phyloP scores from a whole-genome alignment of 2,888 invertebrate genomes.

The Spodoptera exigua region DNA sequence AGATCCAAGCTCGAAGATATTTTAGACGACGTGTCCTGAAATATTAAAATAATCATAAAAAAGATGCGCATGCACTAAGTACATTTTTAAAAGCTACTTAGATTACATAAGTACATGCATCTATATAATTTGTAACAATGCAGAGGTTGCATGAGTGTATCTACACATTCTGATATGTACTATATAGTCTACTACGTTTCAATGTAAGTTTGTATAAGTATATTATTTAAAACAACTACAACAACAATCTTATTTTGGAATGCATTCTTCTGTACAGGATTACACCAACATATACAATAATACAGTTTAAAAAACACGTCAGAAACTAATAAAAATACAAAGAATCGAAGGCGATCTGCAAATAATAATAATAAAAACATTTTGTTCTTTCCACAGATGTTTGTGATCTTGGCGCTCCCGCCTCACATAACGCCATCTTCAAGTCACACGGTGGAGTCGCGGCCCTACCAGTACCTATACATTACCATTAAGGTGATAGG shows the following conservation, averaged over 20 bases:
- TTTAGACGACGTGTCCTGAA: constrained; percentile 89
- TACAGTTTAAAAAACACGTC: constrained; percentile 1
- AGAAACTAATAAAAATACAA: constrained; percentile 6
- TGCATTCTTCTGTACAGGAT: neutral
- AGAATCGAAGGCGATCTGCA: constrained; percentile 17
- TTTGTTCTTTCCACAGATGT: constrained; percentile 81
- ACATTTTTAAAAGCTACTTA: constrained; percentile 20
- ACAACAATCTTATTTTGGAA: neutral
- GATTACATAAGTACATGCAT: constrained; percentile 31
- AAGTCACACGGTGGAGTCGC: constrained; percentile 92
- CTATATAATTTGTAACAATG: constrained; percentile 26
- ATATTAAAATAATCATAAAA: constrained; percentile 43
- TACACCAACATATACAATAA: constrained; percentile 3
- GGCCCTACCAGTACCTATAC: constrained; percentile 95
- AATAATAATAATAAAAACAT: constrained; percentile 6
- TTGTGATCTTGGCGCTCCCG: constrained; percentile 94
- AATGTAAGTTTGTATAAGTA: neutral
- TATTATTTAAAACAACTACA: constrained; percentile 13
- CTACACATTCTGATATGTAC: constrained; percentile 40
- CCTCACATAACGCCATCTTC: constrained; percentile 94
- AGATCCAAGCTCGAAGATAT: constrained; percentile 90
- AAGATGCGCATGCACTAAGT: constrained; percentile 42
- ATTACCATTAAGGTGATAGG: constrained; percentile 96
- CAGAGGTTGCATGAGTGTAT: constrained; percentile 37
- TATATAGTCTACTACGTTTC: constrained; percentile 32